phyloP scores from a whole-genome alignment of 2,797 vertebrate species.

The Apodemus agrarius region DNA sequence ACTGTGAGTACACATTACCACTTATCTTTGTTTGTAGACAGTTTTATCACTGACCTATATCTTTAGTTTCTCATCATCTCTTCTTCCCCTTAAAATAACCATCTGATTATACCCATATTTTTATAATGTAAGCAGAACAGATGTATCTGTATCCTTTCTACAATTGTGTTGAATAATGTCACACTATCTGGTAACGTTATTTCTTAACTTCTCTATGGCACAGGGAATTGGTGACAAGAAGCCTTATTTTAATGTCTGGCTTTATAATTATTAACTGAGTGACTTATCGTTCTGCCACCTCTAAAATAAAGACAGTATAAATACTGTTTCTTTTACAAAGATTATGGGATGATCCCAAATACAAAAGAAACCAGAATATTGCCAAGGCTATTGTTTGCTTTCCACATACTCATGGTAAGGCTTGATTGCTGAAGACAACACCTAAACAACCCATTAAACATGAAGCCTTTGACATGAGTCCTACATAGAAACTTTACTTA shows the following conservation, averaged over 20 bases:
- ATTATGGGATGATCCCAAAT: background rate
- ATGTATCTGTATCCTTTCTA: background rate
- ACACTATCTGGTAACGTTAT: background rate
- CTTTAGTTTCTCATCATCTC: background rate
- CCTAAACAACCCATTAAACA: background rate
- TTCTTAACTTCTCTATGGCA: background rate
- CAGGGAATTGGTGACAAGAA: background rate
- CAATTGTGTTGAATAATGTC: background rate
- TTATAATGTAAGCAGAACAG: background rate
- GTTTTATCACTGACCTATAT: background rate
- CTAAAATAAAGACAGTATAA: constrained; percentile 11
- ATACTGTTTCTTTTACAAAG: background rate
- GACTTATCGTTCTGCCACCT: background rate
- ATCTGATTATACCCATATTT: background rate
- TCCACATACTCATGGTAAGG: background rate
- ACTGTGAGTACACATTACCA: background rate
- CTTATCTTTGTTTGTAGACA: background rate
- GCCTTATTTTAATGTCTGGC: background rate
- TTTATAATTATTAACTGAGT: constrained; percentile 12
- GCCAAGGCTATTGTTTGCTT: background rate
- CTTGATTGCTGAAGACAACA: background rate
- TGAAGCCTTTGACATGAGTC: background rate
- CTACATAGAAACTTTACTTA: background rate
- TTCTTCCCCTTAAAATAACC: background rate
- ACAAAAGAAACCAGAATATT: background rate